phyloP scores from a whole-genome alignment of 1,140 invertebrate species.

The Drosophila hydei region DNA sequence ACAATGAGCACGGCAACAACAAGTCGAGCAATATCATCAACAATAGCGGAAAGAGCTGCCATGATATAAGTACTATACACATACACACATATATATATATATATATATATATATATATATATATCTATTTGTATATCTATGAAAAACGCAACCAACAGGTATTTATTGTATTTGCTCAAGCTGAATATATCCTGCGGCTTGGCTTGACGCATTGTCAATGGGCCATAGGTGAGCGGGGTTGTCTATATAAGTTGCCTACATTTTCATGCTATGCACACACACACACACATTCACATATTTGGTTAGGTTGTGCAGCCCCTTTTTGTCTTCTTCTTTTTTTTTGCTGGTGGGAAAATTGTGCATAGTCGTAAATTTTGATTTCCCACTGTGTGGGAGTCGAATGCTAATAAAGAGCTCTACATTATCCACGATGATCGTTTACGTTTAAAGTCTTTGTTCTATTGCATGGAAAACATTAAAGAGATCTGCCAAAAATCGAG shows the following conservation, averaged over 20 bases:
- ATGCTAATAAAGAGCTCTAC: slow-evolving; percentile 63
- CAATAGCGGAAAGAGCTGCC: slow-evolving; percentile 48
- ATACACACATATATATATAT: neutral
- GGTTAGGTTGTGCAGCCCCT: slow-evolving; percentile 40
- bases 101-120: slow-evolving; percentile 17
- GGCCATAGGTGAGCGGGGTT: slow-evolving; percentile 31
- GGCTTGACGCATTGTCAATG: slow-evolving; percentile 73
- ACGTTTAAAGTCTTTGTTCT: slow-evolving; percentile 1
- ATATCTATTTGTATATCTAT: slow-evolving; percentile 1
- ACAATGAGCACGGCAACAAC: slow-evolving; percentile 34
- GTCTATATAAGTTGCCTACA: neutral
- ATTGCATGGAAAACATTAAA: slow-evolving; percentile 9
- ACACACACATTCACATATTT: neutral
- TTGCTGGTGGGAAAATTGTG: slow-evolving; percentile 64
- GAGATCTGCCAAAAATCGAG: neutral
- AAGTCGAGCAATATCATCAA: slow-evolving; percentile 58
- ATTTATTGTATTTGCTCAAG: slow-evolving; percentile 79
- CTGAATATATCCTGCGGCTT: slow-evolving; percentile 79
- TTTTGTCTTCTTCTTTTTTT: slow-evolving; percentile 41
- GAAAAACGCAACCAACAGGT: slow-evolving; percentile 67
- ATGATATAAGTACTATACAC: slow-evolving; percentile 46
- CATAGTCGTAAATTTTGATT: slow-evolving; percentile 59
- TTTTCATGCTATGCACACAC: neutral
- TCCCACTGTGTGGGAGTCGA: slow-evolving; percentile 56
- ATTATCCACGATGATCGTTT: slow-evolving; percentile 18